Conservation (phyloP, 2,797 vertebrate genomes). For the Caiman crocodilus region DNA sequence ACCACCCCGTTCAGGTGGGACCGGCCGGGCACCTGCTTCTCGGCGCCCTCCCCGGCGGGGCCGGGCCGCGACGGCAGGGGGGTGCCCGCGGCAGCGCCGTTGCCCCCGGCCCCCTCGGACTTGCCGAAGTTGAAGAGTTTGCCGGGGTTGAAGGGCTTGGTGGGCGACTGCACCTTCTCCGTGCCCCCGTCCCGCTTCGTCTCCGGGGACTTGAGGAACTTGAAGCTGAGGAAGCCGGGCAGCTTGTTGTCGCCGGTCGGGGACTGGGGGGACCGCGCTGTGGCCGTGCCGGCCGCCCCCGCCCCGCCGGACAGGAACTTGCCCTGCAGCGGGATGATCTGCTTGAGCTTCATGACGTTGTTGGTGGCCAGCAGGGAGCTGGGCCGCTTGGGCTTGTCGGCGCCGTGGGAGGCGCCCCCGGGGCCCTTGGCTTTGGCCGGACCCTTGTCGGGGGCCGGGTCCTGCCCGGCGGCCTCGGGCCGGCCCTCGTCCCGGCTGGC, state of each 20-base stretch:
- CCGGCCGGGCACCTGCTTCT: slow-evolving; percentile 82
- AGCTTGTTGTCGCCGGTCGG: slow-evolving; percentile 94
- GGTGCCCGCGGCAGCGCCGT: rapidly evolving
- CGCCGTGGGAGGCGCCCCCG: slow-evolving; percentile 66
- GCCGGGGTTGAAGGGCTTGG: slow-evolving; percentile 95
- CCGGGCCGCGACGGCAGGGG: slow-evolving; percentile 73
- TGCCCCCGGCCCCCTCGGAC: slow-evolving; percentile 74
- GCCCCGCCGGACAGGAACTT: slow-evolving; percentile 88
- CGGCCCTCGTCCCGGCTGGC: slow-evolving; percentile 86
- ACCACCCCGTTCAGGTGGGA: slow-evolving; percentile 90
- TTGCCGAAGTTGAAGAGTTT: slow-evolving; percentile 94
- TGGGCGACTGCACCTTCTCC: slow-evolving; percentile 93
- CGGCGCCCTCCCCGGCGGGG: slow-evolving; percentile 75
- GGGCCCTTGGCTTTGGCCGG: slow-evolving; percentile 83
- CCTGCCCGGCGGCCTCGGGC: slow-evolving; percentile 74
- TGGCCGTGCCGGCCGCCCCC: neutral
- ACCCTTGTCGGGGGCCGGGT: slow-evolving; percentile 87
- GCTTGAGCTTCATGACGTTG: slow-evolving; percentile 97
- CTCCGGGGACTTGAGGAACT: slow-evolving; percentile 96
- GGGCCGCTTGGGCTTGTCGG: slow-evolving; percentile 95
- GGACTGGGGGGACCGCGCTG: slow-evolving; percentile 89
- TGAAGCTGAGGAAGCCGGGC: slow-evolving; percentile 95
- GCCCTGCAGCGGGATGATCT: slow-evolving; percentile 97
- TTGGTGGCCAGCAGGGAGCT: slow-evolving; percentile 96
- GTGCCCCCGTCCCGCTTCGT: slow-evolving; percentile 87